Evolutionary conservation across 1,140 invertebrate species (phyloP).

Genomic region (Micrasema minimum): DNA sequence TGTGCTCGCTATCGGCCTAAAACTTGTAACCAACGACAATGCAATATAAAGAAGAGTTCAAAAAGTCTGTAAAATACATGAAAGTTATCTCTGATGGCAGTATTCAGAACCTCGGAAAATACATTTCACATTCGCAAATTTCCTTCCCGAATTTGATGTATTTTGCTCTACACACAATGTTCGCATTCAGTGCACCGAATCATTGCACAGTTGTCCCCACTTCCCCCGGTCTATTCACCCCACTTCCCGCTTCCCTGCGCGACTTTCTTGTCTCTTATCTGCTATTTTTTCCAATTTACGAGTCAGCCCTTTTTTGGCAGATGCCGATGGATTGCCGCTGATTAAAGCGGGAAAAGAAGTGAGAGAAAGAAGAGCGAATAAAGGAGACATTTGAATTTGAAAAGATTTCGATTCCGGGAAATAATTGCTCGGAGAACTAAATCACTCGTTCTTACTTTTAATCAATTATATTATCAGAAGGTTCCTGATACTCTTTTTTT

Average conservation of each 20-base stretch:
- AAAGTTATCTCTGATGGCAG: conserved; percentile 21
- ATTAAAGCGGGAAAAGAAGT: conserved; percentile 45
- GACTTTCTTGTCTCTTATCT: conserved; percentile 49
- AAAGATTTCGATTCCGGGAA: conserved; percentile 48
- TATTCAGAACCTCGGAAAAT: conserved; percentile 31
- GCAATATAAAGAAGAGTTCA: background rate
- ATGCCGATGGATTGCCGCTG: conserved; percentile 54
- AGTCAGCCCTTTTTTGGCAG: conserved; percentile 54
- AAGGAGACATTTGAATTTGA: conserved; percentile 52
- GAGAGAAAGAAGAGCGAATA: conserved; percentile 32
- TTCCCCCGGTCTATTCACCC: conserved; percentile 38
- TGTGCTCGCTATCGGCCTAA: too few species aligned
- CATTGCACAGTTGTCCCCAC: conserved; percentile 46
- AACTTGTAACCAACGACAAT: too few species aligned
- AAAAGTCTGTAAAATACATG: background rate
- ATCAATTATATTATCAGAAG: background rate
- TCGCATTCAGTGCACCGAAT: conserved; percentile 52
- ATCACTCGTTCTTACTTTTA: conserved; percentile 1
- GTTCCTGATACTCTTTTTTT: too few species aligned
- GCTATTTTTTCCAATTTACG: conserved; percentile 55
- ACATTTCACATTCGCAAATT: conserved; percentile 31
- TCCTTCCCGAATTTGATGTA: conserved; percentile 25
- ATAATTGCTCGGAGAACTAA: conserved; percentile 42
- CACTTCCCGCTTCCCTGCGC: conserved; percentile 32
- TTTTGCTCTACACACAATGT: conserved; percentile 41